Percentiles rank a stretch among this genome's conserved stretches.
Evolutionary conservation across 2,888 invertebrate species (phyloP).

Genomic region (Philhelius pedissequus): DNA sequence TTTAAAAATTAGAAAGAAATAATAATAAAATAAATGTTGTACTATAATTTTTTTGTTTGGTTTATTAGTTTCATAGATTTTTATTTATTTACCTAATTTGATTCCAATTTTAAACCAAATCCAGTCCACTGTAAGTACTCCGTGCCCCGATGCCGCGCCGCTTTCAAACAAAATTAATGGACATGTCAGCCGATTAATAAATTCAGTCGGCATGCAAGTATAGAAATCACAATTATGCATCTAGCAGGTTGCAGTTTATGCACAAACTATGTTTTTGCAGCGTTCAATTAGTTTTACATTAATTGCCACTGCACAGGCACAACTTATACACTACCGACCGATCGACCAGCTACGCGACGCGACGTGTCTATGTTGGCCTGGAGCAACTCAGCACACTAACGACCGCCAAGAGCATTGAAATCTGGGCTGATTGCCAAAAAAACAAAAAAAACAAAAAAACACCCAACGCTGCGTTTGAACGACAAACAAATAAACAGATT

Average conservation of each 20-base stretch:
- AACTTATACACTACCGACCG: neutral
- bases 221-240: constrained; percentile 59
- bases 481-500: neutral
- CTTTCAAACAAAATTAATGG: constrained; percentile 77
- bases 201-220: constrained; percentile 77
- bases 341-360: neutral
- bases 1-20: no score
- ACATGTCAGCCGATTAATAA: constrained; percentile 79
- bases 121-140: neutral
- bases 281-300: constrained; percentile 66
- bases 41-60: no score
- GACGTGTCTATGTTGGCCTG: neutral
- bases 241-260: constrained; percentile 21
- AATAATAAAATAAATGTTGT: no score
- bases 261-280: constrained; percentile 35
- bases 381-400: constrained; percentile 25
- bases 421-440: constrained; percentile 64
- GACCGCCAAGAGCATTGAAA: constrained; percentile 29
- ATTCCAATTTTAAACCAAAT: neutral
- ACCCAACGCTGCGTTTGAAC: constrained; percentile 1
- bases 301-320: constrained; percentile 43
- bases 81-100: neutral
- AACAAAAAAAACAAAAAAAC: no score
- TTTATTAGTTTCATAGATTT: no score
- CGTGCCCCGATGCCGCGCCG: neutral